Percentiles rank a stretch among this genome's conserved stretches.
These are phyloP conservation scores for Solea solea DNA, from an alignment of 2,113 vertebrate genomes.

Conservation along the genomic window DNA sequence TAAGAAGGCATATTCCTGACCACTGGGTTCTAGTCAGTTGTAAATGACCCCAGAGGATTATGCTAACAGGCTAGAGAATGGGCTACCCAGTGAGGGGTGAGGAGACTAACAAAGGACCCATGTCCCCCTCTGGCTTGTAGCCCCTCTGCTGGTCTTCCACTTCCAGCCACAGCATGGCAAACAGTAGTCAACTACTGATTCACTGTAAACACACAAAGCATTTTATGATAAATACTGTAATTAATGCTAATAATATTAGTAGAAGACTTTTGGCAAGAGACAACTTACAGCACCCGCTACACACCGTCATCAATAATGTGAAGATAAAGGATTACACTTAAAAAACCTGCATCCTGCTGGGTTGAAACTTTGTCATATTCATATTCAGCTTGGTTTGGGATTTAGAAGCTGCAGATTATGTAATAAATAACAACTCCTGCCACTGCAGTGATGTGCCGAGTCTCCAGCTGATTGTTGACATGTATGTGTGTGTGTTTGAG, in stretches of 20 bases:
- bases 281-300: background rate
- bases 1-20: conserved; percentile 70
- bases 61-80: conserved; percentile 70
- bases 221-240: background rate
- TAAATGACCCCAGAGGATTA: conserved; percentile 73
- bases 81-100: conserved; percentile 54
- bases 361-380: background rate
- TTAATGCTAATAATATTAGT: background rate
- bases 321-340: background rate
- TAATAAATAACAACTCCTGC: background rate
- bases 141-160: conserved; percentile 28
- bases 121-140: conserved; percentile 31
- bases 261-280: background rate
- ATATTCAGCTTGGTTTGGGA: background rate
- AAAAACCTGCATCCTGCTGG: too few species aligned
- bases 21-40: conserved; percentile 65
- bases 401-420: background rate
- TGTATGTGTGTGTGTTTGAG: conserved; percentile 24
- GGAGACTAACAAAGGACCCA: conserved; percentile 47
- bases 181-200: background rate
- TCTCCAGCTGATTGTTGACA: conserved; percentile 23
- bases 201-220: background rate
- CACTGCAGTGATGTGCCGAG: conserved; percentile 12
- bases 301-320: background rate
- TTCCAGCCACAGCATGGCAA: conserved; percentile 7